Evolutionary conservation across 2,888 invertebrate species (phyloP), one percentile per base, ranked within the genome.

Genomic region (Dicyrtomina minuta): DNA sequence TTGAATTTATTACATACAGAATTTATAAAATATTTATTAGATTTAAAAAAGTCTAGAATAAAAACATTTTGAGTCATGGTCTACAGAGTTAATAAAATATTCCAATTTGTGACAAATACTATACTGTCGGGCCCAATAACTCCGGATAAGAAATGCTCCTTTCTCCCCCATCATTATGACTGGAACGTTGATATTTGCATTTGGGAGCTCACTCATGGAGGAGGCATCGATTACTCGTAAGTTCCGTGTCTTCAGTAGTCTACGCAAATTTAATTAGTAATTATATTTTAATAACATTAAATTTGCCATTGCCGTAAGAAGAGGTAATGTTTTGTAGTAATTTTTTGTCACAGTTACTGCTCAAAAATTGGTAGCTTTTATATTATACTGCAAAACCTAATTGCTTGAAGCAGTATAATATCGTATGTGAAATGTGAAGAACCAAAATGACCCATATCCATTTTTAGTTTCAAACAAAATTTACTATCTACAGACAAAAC

Each of bases 131-230:
- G 17, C 33, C 60, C 60, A 60, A 20, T 60, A 22, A 12, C 39
- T 8, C 4, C 60, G 41, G 2, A 60, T 27, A 2, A 20, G 20
- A 43, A 20, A 39, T 8, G 60, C 33, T 2, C 43, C 60, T 33
- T 60, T 60, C 20, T 60, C 60, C n/a, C 60, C 60, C 15, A 60
- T 60, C 60, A 60, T 60, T 10, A 60, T 60, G 2, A 33, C 8
- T 4, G 60, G 60, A 2, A 60, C 20, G 22, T 60, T 60, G 1
- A 60, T 13, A 60, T 60, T 60, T 41, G 60, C 60, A 43, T 60
- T 60, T 2, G 60, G 33, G 20, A 60, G 33, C 15, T 15, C 43
- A 20, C 41, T 20, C 43, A 60, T 39, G 43, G 33, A 15, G 5
- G 60, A 60, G 17, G 41, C 60, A 20, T 60, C 60, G 8, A 60